A percentile compares a stretch with the other conserved stretches of the same genome.
Evolutionary conservation across 37 sponge, comb jelly and placozoan genomes (phyloP).

Genomic region (Petrosia ficiformis): DNA sequence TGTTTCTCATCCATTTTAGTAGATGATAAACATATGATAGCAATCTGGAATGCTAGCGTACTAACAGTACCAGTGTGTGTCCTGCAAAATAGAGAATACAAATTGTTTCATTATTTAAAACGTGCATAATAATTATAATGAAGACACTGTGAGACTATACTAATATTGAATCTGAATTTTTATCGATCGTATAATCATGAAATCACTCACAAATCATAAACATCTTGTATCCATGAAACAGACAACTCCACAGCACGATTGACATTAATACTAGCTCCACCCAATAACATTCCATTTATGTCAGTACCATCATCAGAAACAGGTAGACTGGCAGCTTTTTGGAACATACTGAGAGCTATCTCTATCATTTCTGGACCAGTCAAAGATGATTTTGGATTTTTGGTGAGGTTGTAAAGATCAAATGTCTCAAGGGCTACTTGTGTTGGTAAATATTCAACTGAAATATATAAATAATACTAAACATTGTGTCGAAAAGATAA

Average conservation of each 20-base stretch:
- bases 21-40: constrained; percentile 28
- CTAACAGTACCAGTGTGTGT: constrained; percentile 23
- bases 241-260: constrained; percentile 43
- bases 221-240: constrained; percentile 36
- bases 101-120: no score
- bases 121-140: background rate
- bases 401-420: background rate
- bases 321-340: background rate
- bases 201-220: constrained; percentile 40
- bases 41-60: constrained; percentile 18
- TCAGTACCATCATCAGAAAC: background rate
- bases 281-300: background rate
- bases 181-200: background rate
- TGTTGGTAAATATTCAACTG: background rate
- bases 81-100: constrained; percentile 9
- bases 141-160: background rate
- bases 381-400: background rate
- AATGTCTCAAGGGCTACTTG: constrained; percentile 22
- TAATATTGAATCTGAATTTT: background rate
- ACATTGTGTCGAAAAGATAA: background rate
- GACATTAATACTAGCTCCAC: constrained; percentile 10
- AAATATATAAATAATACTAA: background rate
- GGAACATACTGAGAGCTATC: constrained; percentile 25
- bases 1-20: constrained; percentile 63
- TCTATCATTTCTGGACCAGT: constrained; percentile 15